Percentiles rank a stretch among this genome's conserved stretches.
These are phyloP conservation scores for Protobothrops flavoviridis DNA, from an alignment of 2,113 vertebrate genomes.

Conservation along the genomic window DNA sequence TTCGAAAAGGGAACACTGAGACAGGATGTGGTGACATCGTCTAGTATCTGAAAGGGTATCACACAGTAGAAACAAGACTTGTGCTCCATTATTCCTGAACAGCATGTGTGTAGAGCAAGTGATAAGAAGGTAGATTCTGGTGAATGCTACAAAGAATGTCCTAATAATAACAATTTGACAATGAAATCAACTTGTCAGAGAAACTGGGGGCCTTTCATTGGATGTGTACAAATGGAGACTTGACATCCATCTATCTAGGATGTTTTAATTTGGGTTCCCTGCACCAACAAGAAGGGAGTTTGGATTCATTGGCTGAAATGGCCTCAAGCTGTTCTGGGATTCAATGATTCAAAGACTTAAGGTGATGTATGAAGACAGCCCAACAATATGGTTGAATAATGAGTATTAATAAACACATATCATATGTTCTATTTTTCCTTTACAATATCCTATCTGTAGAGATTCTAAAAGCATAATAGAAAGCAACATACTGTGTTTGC, in stretches of 20 bases:
- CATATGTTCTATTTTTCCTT: neutral
- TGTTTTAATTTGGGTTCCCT: neutral
- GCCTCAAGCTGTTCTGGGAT: neutral
- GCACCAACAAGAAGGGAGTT: neutral
- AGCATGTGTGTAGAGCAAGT: neutral
- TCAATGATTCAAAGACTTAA: neutral
- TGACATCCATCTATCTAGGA: neutral
- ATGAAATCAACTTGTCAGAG: neutral
- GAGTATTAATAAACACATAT: neutral
- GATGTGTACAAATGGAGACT: neutral
- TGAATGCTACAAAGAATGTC: neutral
- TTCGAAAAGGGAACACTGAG: neutral
- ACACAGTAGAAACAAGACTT: neutral
- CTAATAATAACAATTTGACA: neutral
- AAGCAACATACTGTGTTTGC: neutral
- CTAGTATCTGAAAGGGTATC: neutral
- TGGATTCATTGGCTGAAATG: neutral
- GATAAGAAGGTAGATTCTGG: neutral
- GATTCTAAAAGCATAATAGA: neutral
- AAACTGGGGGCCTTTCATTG: neutral
- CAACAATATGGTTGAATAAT: neutral
- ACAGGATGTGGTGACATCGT: neutral
- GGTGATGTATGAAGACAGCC: neutral
- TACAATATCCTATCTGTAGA: neutral
- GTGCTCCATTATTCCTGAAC: neutral